phyloP scores from a whole-genome alignment of 2,888 invertebrate genomes.

The Trissolcus japonicus region DNA sequence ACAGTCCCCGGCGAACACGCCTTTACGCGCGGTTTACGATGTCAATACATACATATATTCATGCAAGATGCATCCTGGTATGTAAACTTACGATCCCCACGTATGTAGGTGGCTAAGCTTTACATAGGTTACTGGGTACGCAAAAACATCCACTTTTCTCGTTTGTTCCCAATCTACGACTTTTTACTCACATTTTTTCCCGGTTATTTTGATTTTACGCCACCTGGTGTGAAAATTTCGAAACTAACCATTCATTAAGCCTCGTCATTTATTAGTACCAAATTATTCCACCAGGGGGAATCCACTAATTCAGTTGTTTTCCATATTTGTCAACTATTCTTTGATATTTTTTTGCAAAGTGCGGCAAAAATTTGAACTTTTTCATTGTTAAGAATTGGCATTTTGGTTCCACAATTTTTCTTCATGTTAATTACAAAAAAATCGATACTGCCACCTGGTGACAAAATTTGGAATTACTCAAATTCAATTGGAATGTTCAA shows the following conservation, averaged over 20 bases:
- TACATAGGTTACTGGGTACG: conserved; percentile 58
- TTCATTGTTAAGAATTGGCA: too few relatives aligned
- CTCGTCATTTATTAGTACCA: background rate
- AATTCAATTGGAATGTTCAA: too few relatives aligned
- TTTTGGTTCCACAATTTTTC: too few relatives aligned
- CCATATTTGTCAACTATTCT: too few relatives aligned
- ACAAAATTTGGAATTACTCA: too few relatives aligned
- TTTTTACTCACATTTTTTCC: background rate
- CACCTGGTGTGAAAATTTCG: conserved; percentile 7
- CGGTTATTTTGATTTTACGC: conserved; percentile 10
- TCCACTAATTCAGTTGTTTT: too few relatives aligned
- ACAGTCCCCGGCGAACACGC: conserved; percentile 55
- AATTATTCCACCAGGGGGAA: too few relatives aligned
- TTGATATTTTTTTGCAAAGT: too few relatives aligned
- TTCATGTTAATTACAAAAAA: too few relatives aligned
- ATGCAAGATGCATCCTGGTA: conserved; percentile 55
- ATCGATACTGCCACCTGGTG: too few relatives aligned
- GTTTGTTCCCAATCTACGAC: conserved; percentile 10
- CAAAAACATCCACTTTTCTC: conserved; percentile 27
- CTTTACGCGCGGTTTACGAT: conserved; percentile 60
- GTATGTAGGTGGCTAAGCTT: conserved; percentile 52
- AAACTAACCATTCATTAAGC: background rate
- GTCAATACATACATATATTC: conserved; percentile 58
- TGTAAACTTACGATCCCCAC: conserved; percentile 48
- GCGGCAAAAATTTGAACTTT: too few relatives aligned